Conservation (phyloP, 2,888 invertebrate genomes). For the Cheilosia scutellata region DNA sequence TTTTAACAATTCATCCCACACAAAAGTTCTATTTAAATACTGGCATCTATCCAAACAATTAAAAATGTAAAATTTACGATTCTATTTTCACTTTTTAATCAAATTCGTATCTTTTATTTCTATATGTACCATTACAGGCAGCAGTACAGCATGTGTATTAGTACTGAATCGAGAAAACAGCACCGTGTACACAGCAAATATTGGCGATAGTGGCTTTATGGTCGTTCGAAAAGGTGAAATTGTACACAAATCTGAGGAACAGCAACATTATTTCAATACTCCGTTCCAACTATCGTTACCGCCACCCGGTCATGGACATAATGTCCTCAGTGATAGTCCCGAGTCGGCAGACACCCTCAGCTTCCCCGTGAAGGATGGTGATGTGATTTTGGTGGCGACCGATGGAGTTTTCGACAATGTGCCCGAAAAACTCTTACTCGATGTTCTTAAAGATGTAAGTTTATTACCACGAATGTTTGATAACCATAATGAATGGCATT, state of each 20-base stretch:
- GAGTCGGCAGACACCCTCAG: conserved; percentile 95
- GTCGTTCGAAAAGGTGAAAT: conserved; percentile 94
- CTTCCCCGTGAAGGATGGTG: conserved; percentile 94
- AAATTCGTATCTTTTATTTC: conserved; percentile 32
- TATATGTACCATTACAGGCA: conserved; percentile 87
- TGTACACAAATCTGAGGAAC: conserved; percentile 97
- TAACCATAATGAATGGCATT: background rate
- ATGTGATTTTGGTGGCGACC: conserved; percentile 97
- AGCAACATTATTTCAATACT: conserved; percentile 99
- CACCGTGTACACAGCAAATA: conserved; percentile 97
- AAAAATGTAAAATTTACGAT: conserved; percentile 26
- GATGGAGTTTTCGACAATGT: conserved; percentile 99
- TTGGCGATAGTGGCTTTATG: conserved; percentile 99
- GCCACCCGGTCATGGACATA: conserved; percentile 94
- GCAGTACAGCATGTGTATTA: conserved; percentile 99
- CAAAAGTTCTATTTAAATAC: conserved; percentile 12
- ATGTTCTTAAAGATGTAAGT: conserved; percentile 90
- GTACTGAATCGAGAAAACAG: conserved; percentile 95
- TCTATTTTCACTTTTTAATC: conserved; percentile 42
- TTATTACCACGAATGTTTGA: background rate
- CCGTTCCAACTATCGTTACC: conserved; percentile 98
- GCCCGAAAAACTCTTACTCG: conserved; percentile 94
- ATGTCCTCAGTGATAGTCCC: conserved; percentile 96
- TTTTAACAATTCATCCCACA: conserved; percentile 1
- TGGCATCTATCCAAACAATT: conserved; percentile 50